Percentiles rank a stretch among this genome's conserved stretches.
phyloP scores from a whole-genome alignment of 2,888 invertebrate species.

The Hemicrepidius hirtus region DNA sequence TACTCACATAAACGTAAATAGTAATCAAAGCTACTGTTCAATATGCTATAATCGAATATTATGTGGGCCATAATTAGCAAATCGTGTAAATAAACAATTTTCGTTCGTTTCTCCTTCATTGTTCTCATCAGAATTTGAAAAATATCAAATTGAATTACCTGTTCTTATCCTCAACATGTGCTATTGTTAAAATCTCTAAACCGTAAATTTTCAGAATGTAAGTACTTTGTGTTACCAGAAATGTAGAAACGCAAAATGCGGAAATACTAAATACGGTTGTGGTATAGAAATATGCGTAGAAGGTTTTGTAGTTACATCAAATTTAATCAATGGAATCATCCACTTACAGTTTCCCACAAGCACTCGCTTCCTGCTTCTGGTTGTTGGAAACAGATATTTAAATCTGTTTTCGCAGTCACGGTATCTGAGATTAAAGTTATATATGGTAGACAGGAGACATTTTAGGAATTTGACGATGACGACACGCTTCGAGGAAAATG shows the following conservation, averaged over 20 bases:
- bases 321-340: constrained; percentile 27
- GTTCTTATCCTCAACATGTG: too few relatives aligned
- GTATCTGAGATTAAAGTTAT: constrained; percentile 39
- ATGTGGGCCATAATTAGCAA: too few relatives aligned
- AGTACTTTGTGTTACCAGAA: too few relatives aligned
- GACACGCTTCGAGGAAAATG: constrained; percentile 35
- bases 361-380: constrained; percentile 22
- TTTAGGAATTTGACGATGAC: constrained; percentile 44
- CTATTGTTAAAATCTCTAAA: too few relatives aligned
- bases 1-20: too few relatives aligned
- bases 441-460: constrained; percentile 40
- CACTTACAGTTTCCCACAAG: constrained; percentile 8
- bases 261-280: background rate
- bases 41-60: too few relatives aligned
- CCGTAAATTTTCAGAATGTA: too few relatives aligned
- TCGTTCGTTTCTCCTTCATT: too few relatives aligned
- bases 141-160: too few relatives aligned
- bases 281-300: background rate
- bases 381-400: constrained; percentile 40
- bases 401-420: constrained; percentile 41
- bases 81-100: too few relatives aligned
- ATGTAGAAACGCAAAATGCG: background rate
- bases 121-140: too few relatives aligned
- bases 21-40: too few relatives aligned
- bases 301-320: constrained; percentile 14